phyloP scores from a whole-genome alignment of 2,797 vertebrate genomes.

The Ictinia mississippiensis region DNA sequence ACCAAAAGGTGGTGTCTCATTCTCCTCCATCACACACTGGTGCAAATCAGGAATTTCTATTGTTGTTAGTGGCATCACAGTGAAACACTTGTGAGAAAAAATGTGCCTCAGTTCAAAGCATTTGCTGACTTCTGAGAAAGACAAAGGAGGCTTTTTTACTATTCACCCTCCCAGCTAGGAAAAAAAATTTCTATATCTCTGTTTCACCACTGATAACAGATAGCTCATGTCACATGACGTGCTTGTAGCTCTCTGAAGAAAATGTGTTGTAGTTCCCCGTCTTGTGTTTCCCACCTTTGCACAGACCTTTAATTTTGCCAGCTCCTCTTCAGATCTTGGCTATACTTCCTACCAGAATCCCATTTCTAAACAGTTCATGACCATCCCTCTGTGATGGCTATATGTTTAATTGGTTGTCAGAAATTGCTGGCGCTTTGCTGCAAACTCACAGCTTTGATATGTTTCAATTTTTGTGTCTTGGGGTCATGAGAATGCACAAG shows the following conservation, averaged over 20 bases:
- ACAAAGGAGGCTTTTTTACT: neutral
- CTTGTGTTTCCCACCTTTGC: neutral
- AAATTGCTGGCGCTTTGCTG: neutral
- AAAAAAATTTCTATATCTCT: neutral
- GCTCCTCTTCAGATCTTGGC: neutral
- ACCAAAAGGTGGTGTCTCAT: fast-evolving
- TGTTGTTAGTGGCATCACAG: neutral
- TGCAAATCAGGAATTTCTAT: neutral
- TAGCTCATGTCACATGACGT: fast-evolving
- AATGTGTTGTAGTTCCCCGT: neutral
- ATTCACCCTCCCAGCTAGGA: neutral
- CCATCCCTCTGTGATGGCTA: neutral
- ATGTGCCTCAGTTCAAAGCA: neutral
- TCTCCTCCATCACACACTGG: neutral
- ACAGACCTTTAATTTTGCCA: neutral
- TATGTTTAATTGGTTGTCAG: neutral
- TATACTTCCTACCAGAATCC: neutral
- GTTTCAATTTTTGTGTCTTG: neutral
- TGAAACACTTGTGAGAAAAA: neutral
- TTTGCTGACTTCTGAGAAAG: neutral
- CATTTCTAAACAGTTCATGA: neutral
- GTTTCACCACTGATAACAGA: neutral
- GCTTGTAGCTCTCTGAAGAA: neutral
- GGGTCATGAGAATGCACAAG: neutral
- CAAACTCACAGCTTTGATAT: neutral